Conservation (phyloP, 2,888 invertebrate species). For the Drosophila cracens region DNA sequence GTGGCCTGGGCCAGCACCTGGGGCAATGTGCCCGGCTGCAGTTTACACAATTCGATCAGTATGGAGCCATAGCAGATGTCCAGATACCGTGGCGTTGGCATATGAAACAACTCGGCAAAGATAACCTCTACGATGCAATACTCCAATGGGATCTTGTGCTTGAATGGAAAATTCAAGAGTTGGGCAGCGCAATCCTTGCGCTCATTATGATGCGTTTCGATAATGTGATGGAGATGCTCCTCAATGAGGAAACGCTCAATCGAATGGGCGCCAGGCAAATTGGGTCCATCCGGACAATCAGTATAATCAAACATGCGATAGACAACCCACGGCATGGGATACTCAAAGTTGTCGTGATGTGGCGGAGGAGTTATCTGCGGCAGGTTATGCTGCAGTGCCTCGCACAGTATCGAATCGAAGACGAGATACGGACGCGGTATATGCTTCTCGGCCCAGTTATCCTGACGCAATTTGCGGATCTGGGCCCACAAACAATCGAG, state of each 20-base stretch:
- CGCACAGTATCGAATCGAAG: conserved; percentile 97
- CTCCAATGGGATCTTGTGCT: conserved; percentile 97
- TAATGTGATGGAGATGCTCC: conserved; percentile 97
- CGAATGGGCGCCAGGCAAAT: conserved; percentile 97
- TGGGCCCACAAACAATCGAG: conserved; percentile 98
- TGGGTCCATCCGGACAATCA: conserved; percentile 97
- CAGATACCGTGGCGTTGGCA: conserved; percentile 94
- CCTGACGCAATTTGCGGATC: conserved; percentile 94
- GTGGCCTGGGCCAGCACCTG: conserved; percentile 99
- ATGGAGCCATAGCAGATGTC: conserved; percentile 98
- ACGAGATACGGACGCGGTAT: conserved; percentile 97
- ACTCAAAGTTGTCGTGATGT: conserved; percentile 94
- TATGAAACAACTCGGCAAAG: conserved; percentile 96
- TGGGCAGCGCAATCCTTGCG: conserved; percentile 98
- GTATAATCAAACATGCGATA: conserved; percentile 99
- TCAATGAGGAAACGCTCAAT: conserved; percentile 99
- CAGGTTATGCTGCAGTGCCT: conserved; percentile 97
- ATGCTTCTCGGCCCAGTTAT: conserved; percentile 99
- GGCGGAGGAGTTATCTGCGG: conserved; percentile 96
- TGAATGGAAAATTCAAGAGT: conserved; percentile 95
- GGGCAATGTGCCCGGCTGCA: conserved; percentile 98
- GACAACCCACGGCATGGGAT: conserved; percentile 97
- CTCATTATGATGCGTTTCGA: conserved; percentile 94
- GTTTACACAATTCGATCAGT: conserved; percentile 97
- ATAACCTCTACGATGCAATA: conserved; percentile 99